phyloP scores from a whole-genome alignment of 2,797 vertebrate genomes.

The Kryptolebias ocellatus region DNA sequence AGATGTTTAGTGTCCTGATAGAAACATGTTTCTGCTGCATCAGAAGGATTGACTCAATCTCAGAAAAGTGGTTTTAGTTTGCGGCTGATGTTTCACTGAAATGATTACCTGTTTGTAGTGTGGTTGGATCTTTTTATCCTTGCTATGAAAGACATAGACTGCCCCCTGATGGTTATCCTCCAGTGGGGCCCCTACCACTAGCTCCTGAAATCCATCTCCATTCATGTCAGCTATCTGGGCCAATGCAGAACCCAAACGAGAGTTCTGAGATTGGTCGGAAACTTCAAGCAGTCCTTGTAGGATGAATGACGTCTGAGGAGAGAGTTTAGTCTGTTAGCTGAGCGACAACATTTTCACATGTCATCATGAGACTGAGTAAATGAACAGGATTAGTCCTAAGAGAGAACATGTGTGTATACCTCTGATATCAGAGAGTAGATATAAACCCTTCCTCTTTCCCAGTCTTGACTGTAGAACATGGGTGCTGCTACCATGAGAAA shows the following conservation, averaged over 20 bases:
- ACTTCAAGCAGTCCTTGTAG: constrained; percentile 82
- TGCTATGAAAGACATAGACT: constrained; percentile 90
- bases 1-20: too few relatives aligned
- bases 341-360: background rate
- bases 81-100: too few relatives aligned
- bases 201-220: constrained; percentile 89
- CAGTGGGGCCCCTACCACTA: constrained; percentile 90
- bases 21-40: too few relatives aligned
- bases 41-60: too few relatives aligned
- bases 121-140: constrained; percentile 70
- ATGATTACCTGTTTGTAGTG: constrained; percentile 87
- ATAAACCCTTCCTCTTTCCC: constrained; percentile 89
- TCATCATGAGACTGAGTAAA: background rate
- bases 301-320: constrained; percentile 78
- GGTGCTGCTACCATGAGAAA: constrained; percentile 91
- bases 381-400: background rate
- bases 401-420: constrained; percentile 41
- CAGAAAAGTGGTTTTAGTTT: too few relatives aligned
- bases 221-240: constrained; percentile 89
- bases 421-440: constrained; percentile 75
- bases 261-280: constrained; percentile 84
- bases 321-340: background rate
- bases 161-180: constrained; percentile 91
- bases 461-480: constrained; percentile 91
- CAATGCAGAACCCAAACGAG: constrained; percentile 89